These are phyloP conservation scores for Perccottus glenii DNA, from an alignment of 2,113 vertebrate species.

Conservation along the genomic window DNA sequence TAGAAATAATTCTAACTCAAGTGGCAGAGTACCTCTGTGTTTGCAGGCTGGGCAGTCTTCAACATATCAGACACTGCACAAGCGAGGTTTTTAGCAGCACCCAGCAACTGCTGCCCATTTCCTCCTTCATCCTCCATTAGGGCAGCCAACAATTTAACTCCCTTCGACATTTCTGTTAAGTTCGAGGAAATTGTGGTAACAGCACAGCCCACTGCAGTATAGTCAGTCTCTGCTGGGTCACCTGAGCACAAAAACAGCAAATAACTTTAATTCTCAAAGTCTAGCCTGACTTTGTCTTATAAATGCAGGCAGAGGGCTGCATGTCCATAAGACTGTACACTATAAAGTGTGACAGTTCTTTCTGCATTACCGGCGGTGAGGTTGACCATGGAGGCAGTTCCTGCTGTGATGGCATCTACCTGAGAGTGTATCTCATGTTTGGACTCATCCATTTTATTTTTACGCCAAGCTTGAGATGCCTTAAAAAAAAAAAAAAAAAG, in stretches of 20 bases:
- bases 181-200: conserved; percentile 98
- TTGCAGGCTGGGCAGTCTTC: conserved; percentile 92
- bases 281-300: background rate
- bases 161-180: conserved; percentile 98
- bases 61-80: conserved; percentile 91
- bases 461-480: conserved; percentile 97
- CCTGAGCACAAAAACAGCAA: conserved; percentile 71
- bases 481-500: conserved; percentile 56
- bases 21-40: conserved; percentile 81
- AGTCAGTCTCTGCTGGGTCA: conserved; percentile 96
- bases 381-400: conserved; percentile 96
- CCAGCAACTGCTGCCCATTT: conserved; percentile 90
- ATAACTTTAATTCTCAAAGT: background rate
- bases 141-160: conserved; percentile 92
- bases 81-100: conserved; percentile 92
- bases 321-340: background rate
- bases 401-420: conserved; percentile 97
- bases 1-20: background rate
- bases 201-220: conserved; percentile 94
- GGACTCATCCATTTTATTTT: conserved; percentile 98
- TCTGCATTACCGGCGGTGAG: conserved; percentile 87
- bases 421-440: conserved; percentile 99
- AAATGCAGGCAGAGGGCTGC: background rate
- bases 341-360: background rate
- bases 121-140: conserved; percentile 95